Conservation (phyloP, 64 coral and sea anemone species). For the Porites lutea region DNA sequence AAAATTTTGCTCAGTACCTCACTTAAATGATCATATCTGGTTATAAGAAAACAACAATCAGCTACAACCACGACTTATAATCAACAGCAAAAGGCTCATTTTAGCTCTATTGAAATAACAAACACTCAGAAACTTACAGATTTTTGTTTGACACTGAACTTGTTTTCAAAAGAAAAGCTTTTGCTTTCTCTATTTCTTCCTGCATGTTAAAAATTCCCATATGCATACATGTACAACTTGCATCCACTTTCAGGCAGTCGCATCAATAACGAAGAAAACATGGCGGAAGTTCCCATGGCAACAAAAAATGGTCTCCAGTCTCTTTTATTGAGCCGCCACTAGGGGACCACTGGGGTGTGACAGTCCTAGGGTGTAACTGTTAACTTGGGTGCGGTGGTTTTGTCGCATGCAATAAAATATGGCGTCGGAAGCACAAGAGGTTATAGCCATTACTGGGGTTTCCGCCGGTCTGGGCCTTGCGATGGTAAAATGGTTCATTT, state of each 20-base stretch:
- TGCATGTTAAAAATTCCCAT: conserved; percentile 42
- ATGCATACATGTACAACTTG: too few relatives aligned
- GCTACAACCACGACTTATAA: neutral
- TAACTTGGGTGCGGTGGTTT: too few relatives aligned
- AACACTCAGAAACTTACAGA: conserved; percentile 63
- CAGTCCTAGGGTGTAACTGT: too few relatives aligned
- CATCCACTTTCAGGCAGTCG: too few relatives aligned
- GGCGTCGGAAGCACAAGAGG: conserved; percentile 6
- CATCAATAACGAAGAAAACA: neutral
- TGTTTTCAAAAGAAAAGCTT: conserved; percentile 83
- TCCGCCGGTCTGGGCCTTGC: conserved; percentile 70
- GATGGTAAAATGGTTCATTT: conserved; percentile 73
- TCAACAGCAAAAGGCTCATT: neutral
- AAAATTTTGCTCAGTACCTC: conserved; percentile 90
- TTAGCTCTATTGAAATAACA: neutral
- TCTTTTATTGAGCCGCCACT: neutral
- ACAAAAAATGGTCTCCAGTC: neutral
- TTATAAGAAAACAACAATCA: neutral
- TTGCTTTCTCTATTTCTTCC: conserved; percentile 79
- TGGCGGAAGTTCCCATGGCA: conserved; percentile 29
- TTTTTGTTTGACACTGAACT: conserved; percentile 85
- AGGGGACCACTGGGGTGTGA: too few relatives aligned
- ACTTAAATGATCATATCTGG: conserved; percentile 91
- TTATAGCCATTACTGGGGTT: conserved; percentile 66
- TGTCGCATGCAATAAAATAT: neutral